phyloP scores from a whole-genome alignment of 2,888 invertebrate species.

The Troides aeacus region DNA sequence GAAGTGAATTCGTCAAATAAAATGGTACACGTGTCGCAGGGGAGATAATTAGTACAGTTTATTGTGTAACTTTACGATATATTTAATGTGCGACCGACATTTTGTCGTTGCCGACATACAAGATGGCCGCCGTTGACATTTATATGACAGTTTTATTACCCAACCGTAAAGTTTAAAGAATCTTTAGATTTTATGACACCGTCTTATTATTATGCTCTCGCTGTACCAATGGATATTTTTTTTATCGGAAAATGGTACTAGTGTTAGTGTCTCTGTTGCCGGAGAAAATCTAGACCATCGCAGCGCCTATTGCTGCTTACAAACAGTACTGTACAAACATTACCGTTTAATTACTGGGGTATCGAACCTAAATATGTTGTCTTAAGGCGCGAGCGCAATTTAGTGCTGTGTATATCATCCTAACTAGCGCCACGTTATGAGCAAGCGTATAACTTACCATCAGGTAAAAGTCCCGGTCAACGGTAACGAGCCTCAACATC shows the following conservation, averaged over 20 bases:
- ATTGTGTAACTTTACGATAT: conserved; percentile 40
- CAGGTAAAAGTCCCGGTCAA: too few relatives aligned
- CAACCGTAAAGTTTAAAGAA: conserved; percentile 7
- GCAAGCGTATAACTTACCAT: too few relatives aligned
- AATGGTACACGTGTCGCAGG: conserved; percentile 41
- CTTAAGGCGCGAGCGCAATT: too few relatives aligned
- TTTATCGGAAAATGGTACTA: background rate
- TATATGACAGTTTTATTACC: conserved; percentile 20
- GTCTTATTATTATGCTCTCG: background rate
- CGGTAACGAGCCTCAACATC: too few relatives aligned
- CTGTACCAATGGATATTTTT: background rate
- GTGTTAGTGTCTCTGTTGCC: too few relatives aligned
- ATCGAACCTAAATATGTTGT: too few relatives aligned
- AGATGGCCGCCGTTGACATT: conserved; percentile 25
- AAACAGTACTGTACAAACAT: too few relatives aligned
- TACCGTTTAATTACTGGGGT: too few relatives aligned
- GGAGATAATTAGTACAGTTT: conserved; percentile 38
- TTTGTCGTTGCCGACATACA: conserved; percentile 21
- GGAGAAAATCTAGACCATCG: too few relatives aligned
- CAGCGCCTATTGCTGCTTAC: too few relatives aligned
- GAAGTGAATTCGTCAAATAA: conserved; percentile 37
- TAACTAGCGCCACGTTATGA: too few relatives aligned
- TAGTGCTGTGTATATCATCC: too few relatives aligned
- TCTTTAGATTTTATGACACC: conserved; percentile 6
- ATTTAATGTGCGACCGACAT: conserved; percentile 34